Conservation (phyloP, 2,797 vertebrate species). For the Kryptopterus vitreolus region DNA sequence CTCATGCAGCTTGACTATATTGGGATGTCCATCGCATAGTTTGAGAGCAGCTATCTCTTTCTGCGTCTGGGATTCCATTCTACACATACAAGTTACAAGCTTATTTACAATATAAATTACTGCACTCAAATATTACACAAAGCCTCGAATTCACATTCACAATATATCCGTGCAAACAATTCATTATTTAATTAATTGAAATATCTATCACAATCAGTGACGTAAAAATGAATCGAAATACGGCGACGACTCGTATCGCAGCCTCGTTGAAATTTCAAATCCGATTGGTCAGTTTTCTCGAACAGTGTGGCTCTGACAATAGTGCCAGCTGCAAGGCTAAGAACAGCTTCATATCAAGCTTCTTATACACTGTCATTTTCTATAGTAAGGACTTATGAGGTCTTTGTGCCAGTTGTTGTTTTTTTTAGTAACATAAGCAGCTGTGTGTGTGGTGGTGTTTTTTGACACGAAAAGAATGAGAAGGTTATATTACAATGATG, state of each 20-base stretch:
- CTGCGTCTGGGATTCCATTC: slow-evolving; percentile 96
- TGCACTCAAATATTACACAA: background rate
- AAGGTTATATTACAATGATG: background rate
- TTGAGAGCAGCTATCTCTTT: slow-evolving; percentile 94
- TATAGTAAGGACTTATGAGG: background rate
- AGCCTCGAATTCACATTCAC: background rate
- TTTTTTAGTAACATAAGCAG: background rate
- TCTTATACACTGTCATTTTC: slow-evolving; percentile 1
- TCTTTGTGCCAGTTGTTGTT: background rate
- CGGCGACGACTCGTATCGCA: background rate
- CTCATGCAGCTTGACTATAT: slow-evolving; percentile 94
- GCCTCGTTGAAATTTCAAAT: background rate
- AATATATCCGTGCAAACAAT: background rate
- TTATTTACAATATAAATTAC: background rate
- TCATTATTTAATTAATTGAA: too few species aligned
- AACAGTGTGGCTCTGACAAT: background rate
- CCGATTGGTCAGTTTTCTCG: slow-evolving; percentile 14
- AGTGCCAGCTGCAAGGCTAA: slow-evolving; percentile 15
- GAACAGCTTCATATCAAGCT: slow-evolving; percentile 6
- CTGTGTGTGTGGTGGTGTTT: background rate
- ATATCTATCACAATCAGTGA: background rate
- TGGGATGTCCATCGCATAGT: slow-evolving; percentile 94
- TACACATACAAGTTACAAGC: slow-evolving; percentile 56
- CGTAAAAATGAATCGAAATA: background rate
- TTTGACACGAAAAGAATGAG: background rate